Base-by-base conservation (phyloP, 2,797 vertebrate genomes). In the Galagoides demidoff region DNA sequence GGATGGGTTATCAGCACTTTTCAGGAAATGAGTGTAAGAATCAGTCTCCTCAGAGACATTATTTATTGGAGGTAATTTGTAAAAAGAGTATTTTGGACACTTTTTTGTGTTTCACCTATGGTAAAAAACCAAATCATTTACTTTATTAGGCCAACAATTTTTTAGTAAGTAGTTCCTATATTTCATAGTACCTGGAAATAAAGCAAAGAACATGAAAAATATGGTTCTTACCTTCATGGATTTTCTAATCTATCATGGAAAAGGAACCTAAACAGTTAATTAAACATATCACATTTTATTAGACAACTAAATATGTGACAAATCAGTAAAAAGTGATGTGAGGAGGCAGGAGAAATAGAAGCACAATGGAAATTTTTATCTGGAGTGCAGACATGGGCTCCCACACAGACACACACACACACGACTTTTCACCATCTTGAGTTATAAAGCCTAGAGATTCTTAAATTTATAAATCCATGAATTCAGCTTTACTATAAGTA, bases 161-260 rank as follows among this genome's bases (percentile, higher is more conserved):
- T 70, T 29, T 76, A 22, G 43, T 82, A 93, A 66, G 4, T 71
- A 37, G 37, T 71, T 83, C 37, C 39, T 89, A 11, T 29, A 31
- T 83, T 63, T 83, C 37, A 84, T 63, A 83, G 7, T 95, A 27
- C 82, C 55, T 83, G 13, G 25, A 27, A 71, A 92, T 31, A 89
- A 1, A 92, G 5, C 9, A 90, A 83, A 27, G 61, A 68, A 91
- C 13, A 94, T 57, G 39, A 82, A 92, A 96, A 94, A 39, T 92
- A 77, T 52, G n/a, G 20, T 82, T 78, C 57, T 37, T 92, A 93
- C 37, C n/a, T 95, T 90, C 83, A 83, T 94, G 70, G 37, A 85
- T 96, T 97, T 97, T 90, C 82, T 95, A 95, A 95, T 95, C 49
- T 96, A 77, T 91, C 74, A 83, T 92, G 23, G 29, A 96, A 94